A percentile compares a stretch with the other conserved stretches of the same genome.
Evolutionary conservation across 2,797 vertebrate species (phyloP).

Genomic region (Ctenosaura bakeri): DNA sequence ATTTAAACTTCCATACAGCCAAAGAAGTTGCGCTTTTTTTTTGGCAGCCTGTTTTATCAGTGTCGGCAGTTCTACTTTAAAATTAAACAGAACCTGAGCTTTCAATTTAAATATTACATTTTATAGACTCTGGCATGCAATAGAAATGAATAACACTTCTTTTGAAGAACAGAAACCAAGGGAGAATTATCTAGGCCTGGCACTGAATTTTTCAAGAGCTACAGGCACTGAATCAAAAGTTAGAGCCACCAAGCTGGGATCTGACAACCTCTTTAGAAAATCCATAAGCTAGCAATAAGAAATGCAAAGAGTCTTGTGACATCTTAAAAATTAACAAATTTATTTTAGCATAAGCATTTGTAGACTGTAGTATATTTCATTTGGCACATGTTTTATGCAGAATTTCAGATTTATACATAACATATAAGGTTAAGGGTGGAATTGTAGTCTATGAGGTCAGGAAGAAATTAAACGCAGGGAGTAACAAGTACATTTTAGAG

Average conservation of each 20-base stretch:
- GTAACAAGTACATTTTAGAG: background rate
- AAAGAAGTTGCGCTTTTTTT: conserved; percentile 12
- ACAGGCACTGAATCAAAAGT: background rate
- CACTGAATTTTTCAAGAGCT: conserved; percentile 19
- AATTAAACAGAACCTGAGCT: background rate
- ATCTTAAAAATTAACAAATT: background rate
- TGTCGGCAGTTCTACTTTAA: background rate
- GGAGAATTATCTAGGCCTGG: background rate
- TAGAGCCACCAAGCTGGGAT: background rate
- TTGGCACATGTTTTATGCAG: background rate
- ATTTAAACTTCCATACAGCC: background rate
- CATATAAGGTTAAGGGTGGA: background rate
- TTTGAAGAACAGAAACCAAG: conserved; percentile 16
- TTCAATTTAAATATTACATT: conserved; percentile 31
- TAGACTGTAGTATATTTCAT: background rate
- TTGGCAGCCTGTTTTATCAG: background rate
- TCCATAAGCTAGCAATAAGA: background rate
- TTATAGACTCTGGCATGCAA: background rate
- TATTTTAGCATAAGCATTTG: background rate
- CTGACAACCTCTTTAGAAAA: conserved; percentile 8
- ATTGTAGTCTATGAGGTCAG: background rate
- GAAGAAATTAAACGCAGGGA: background rate
- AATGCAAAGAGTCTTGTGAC: background rate
- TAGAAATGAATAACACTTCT: background rate
- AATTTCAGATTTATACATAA: background rate